Conservation (phyloP, 1,140 invertebrate species). For the Heliconius hermathena region DNA sequence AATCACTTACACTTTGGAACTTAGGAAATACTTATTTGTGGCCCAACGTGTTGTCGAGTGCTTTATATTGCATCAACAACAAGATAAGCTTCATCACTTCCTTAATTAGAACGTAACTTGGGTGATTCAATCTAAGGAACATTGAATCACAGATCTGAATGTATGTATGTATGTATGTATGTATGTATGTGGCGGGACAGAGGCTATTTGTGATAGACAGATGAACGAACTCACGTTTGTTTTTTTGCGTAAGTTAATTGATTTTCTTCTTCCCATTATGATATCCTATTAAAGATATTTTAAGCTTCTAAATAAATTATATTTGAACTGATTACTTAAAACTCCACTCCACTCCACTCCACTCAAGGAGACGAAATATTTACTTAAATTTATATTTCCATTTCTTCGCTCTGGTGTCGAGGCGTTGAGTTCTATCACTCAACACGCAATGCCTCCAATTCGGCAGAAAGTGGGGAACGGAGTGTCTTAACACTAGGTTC, state of each 20-base stretch:
- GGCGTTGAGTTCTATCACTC: too few relatives aligned
- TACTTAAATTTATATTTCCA: too few relatives aligned
- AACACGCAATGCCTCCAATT: too few relatives aligned
- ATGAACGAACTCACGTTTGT: not conserved
- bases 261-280: not conserved
- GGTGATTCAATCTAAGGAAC: constrained; percentile 8
- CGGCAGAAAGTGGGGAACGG: too few relatives aligned
- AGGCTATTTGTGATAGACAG: not conserved
- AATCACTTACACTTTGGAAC: not conserved
- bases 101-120: constrained; percentile 9
- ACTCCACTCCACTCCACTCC: too few relatives aligned
- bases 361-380: too few relatives aligned
- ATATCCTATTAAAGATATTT: not conserved
- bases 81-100: constrained; percentile 2
- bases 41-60: not conserved
- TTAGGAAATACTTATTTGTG: not conserved
- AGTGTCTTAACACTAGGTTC: too few relatives aligned
- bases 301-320: not conserved
- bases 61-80: not conserved
- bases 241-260: not conserved
- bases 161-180: too few relatives aligned
- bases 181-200: not conserved
- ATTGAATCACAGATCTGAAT: not conserved
- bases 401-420: too few relatives aligned
- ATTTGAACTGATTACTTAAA: too few relatives aligned